Conservation (phyloP, 2,888 invertebrate species). For the Rhagonycha lutea region DNA sequence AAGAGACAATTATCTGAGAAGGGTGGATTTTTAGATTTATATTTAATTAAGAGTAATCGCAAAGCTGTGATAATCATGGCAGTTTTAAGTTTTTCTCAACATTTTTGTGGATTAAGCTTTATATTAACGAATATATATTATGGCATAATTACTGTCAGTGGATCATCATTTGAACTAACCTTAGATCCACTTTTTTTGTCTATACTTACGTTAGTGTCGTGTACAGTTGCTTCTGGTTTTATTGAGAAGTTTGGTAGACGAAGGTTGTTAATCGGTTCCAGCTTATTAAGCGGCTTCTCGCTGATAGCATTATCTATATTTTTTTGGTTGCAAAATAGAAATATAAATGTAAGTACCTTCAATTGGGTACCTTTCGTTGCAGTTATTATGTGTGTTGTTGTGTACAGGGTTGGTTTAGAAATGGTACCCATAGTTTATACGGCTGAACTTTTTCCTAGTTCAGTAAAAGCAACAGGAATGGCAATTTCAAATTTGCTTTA, state of each 20-base stretch:
- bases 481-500: slow-evolving; percentile 49
- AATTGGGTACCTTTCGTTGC: slow-evolving; percentile 50
- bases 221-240: slow-evolving; percentile 42
- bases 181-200: slow-evolving; percentile 49
- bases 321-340: slow-evolving; percentile 45
- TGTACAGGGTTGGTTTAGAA: slow-evolving; percentile 50
- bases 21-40: background rate
- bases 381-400: slow-evolving; percentile 49
- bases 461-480: slow-evolving; percentile 53
- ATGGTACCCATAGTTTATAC: slow-evolving; percentile 52
- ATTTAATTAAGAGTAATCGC: slow-evolving; percentile 46
- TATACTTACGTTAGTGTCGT: slow-evolving; percentile 48
- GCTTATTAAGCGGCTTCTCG: slow-evolving; percentile 46
- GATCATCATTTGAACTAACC: slow-evolving; percentile 44
- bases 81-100: slow-evolving; percentile 49
- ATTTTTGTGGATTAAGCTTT: slow-evolving; percentile 51
- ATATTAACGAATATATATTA: slow-evolving; percentile 53
- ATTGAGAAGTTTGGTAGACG: slow-evolving; percentile 50
- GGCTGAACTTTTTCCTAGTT: slow-evolving; percentile 52
- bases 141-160: slow-evolving; percentile 46
- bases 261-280: slow-evolving; percentile 45
- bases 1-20: background rate
- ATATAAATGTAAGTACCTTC: slow-evolving; percentile 39
- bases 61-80: slow-evolving; percentile 49
- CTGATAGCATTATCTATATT: slow-evolving; percentile 46